phyloP scores from a whole-genome alignment of 2,797 vertebrate genomes.

The Cyprinella venusta region DNA sequence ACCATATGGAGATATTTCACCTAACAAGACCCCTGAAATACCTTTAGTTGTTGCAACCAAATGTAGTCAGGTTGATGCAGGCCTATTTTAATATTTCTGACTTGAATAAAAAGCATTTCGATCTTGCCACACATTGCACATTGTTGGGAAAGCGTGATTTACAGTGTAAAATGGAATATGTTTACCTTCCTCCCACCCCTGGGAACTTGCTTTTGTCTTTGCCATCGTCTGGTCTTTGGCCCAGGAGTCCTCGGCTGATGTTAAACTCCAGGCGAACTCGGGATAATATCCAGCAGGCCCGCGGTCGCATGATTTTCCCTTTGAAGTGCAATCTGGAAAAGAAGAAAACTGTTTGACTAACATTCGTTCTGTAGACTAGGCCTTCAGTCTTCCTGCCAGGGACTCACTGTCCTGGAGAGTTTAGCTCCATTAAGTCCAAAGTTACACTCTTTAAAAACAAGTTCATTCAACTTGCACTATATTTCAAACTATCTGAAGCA shows the following conservation, averaged over 20 bases:
- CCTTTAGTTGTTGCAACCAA: neutral
- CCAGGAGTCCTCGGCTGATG: conserved; percentile 68
- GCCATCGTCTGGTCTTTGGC: conserved; percentile 65
- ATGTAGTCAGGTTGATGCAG: neutral
- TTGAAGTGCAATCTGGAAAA: conserved; percentile 70
- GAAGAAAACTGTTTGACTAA: neutral
- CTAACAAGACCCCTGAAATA: neutral
- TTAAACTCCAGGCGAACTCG: conserved; percentile 80
- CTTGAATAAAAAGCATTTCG: neutral
- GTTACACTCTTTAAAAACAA: too few relatives aligned
- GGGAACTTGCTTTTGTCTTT: conserved; percentile 71
- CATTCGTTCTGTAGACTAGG: neutral
- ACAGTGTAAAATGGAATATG: conserved; percentile 11
- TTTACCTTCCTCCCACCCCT: conserved; percentile 84
- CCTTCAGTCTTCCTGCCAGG: neutral
- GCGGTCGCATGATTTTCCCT: conserved; percentile 67
- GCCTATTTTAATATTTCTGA: neutral
- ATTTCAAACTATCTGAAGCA: too few relatives aligned
- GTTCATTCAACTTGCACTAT: too few relatives aligned
- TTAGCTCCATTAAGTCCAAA: neutral
- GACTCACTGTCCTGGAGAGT: neutral
- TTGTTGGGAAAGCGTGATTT: neutral
- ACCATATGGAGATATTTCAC: neutral
- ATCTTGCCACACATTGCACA: neutral
- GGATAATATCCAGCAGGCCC: conserved; percentile 58